Percentiles rank a stretch among this genome's conserved stretches.
Conservation (phyloP, 2,113 vertebrate species). For the Equus quagga region DNA sequence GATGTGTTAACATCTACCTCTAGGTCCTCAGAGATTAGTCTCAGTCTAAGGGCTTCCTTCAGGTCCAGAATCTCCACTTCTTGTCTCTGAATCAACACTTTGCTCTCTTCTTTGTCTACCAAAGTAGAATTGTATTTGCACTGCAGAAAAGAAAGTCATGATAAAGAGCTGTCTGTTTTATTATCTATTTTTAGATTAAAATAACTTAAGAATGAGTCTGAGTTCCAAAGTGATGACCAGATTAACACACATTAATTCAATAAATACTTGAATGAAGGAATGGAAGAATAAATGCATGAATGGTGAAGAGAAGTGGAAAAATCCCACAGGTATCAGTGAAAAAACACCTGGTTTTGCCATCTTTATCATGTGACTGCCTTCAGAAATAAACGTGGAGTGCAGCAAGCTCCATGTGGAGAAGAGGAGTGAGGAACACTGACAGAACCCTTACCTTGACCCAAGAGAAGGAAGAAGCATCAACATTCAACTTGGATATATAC, state of each 20-base stretch:
- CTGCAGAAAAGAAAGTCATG: slow-evolving; percentile 83
- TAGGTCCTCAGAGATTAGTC: slow-evolving; percentile 90
- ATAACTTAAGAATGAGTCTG: neutral
- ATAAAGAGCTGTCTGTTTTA: neutral
- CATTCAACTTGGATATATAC: fast-evolving
- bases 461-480: neutral
- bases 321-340: neutral
- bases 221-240: neutral
- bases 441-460: neutral
- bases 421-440: neutral
- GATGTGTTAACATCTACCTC: slow-evolving; percentile 87
- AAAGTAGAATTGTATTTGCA: slow-evolving; percentile 89
- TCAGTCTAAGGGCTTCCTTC: slow-evolving; percentile 89
- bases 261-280: neutral
- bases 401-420: neutral
- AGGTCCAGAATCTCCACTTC: slow-evolving; percentile 90
- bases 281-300: neutral
- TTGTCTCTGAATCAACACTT: slow-evolving; percentile 84
- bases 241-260: neutral
- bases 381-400: neutral
- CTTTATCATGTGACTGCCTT: neutral
- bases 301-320: neutral
- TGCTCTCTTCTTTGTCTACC: slow-evolving; percentile 90
- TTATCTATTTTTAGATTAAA: neutral
- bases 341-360: neutral